These are phyloP conservation scores for Scolopax rusticola DNA, from an alignment of 2,797 vertebrate genomes.

Conservation along the genomic window DNA sequence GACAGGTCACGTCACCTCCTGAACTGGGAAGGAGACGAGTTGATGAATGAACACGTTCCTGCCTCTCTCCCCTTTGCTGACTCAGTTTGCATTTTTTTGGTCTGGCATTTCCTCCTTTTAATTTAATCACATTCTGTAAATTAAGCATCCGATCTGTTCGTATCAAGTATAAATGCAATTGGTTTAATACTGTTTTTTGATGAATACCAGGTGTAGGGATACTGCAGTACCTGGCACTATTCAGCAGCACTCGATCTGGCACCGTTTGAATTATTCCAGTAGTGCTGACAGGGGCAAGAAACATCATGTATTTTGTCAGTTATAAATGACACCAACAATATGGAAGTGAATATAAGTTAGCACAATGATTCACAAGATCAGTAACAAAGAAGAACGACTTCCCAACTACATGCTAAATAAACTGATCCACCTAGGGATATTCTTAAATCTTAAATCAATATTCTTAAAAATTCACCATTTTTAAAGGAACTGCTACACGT, in stretches of 20 bases:
- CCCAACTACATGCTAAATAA: not conserved
- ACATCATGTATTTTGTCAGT: not conserved
- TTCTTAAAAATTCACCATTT: not conserved
- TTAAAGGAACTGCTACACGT: not conserved
- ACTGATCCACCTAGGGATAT: not conserved
- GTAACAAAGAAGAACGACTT: not conserved
- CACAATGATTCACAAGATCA: not conserved
- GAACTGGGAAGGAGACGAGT: not conserved
- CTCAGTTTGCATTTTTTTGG: not conserved
- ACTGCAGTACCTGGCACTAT: not conserved
- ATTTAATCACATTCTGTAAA: not conserved
- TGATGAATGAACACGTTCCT: not conserved
- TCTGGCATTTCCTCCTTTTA: not conserved
- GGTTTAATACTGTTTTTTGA: not conserved
- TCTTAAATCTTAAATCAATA: not conserved
- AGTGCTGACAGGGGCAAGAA: not conserved
- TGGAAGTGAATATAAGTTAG: not conserved
- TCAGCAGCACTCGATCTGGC: fast-evolving
- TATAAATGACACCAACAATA: not conserved
- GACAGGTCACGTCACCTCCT: not conserved
- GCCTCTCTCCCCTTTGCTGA: not conserved
- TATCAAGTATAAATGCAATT: not conserved
- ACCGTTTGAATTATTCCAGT: not conserved
- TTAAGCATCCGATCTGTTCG: not conserved
- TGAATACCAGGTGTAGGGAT: not conserved